Conservation (phyloP, 2,888 invertebrate species). For the Nymphalis urticae region DNA sequence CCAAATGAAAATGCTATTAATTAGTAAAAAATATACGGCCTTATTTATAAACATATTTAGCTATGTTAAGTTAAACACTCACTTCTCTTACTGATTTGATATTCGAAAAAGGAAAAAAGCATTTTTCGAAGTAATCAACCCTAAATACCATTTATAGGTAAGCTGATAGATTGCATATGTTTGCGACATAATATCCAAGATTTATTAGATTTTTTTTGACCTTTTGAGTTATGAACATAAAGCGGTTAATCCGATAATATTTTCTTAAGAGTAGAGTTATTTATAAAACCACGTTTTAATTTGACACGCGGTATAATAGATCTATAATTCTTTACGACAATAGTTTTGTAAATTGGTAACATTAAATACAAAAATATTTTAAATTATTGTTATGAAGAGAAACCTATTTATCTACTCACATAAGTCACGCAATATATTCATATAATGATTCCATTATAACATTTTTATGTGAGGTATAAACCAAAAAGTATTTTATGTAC, state of each 20-base stretch:
- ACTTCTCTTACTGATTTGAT: too few relatives aligned
- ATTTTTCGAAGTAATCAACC: too few relatives aligned
- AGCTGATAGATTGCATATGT: too few relatives aligned
- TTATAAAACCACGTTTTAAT: neutral
- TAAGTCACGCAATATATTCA: constrained; percentile 44
- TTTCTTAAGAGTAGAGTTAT: neutral
- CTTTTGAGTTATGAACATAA: neutral
- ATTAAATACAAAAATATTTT: constrained; percentile 34
- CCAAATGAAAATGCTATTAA: too few relatives aligned
- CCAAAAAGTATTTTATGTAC: constrained; percentile 20
- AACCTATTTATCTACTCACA: constrained; percentile 49
- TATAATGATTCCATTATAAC: constrained; percentile 45
- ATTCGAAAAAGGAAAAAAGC: too few relatives aligned
- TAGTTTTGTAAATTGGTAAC: constrained; percentile 19
- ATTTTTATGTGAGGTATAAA: constrained; percentile 37
- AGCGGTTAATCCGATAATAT: neutral
- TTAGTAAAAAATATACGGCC: too few relatives aligned
- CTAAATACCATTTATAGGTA: too few relatives aligned
- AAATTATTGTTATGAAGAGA: constrained; percentile 38
- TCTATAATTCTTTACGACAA: neutral
- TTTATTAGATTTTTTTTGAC: too few relatives aligned
- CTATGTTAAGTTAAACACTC: too few relatives aligned
- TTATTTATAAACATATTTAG: too few relatives aligned
- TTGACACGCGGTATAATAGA: neutral
- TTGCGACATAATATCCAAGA: too few relatives aligned